These are phyloP conservation scores for Hanleya hanleyi DNA, from an alignment of 2,888 invertebrate genomes.

Conservation along the genomic window DNA sequence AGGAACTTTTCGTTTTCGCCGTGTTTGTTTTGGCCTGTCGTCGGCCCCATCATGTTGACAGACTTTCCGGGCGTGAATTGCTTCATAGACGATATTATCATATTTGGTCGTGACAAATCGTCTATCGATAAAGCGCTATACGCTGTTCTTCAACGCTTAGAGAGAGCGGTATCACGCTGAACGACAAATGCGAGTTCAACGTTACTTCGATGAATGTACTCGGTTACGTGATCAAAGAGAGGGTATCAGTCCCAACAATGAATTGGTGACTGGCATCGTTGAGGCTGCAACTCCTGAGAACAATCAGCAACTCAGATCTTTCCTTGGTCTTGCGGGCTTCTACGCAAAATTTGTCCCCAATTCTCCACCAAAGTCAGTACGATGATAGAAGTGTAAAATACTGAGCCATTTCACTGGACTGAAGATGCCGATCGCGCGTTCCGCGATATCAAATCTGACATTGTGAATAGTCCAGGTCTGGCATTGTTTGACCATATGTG, in stretches of 20 bases:
- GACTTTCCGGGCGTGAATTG: slow-evolving; percentile 29
- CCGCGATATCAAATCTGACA: neutral
- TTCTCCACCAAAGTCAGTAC: neutral
- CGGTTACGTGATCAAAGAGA: slow-evolving; percentile 17
- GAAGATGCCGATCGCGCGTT: neutral
- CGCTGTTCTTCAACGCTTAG: slow-evolving; percentile 15
- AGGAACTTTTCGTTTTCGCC: slow-evolving; percentile 32
- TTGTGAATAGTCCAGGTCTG: neutral
- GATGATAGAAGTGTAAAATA: neutral
- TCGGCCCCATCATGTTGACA: slow-evolving; percentile 21
- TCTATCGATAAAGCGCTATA: slow-evolving; percentile 30
- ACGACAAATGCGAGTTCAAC: slow-evolving; percentile 39
- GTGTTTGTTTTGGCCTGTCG: slow-evolving; percentile 26
- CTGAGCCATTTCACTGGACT: neutral
- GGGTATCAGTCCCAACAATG: neutral
- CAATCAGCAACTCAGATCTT: neutral
- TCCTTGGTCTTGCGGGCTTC: neutral
- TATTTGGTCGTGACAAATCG: slow-evolving; percentile 19
- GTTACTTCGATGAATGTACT: slow-evolving; percentile 25
- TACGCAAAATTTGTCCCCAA: neutral
- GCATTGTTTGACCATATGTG: neutral
- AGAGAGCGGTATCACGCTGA: slow-evolving; percentile 33
- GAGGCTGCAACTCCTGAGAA: neutral
- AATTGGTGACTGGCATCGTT: neutral
- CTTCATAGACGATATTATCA: slow-evolving; percentile 41